A percentile compares a stretch with the other conserved stretches of the same genome.
Evolutionary conservation across 2,797 vertebrate species (phyloP).

Genomic region (Buceros bicornis): DNA sequence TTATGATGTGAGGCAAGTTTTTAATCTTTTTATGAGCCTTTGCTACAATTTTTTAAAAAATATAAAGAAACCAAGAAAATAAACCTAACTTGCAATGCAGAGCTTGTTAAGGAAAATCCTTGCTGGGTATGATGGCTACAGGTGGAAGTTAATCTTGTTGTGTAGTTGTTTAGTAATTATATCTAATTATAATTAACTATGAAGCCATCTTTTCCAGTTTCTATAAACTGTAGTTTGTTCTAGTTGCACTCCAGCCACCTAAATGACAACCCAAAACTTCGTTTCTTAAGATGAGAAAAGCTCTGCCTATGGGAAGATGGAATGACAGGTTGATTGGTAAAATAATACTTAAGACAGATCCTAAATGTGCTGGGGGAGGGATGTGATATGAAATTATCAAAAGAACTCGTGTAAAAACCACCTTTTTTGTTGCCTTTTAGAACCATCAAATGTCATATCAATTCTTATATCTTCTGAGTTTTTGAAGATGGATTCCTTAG

Average conservation of each 20-base stretch:
- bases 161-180: neutral
- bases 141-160: neutral
- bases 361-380: neutral
- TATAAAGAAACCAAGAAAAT: neutral
- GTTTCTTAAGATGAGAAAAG: neutral
- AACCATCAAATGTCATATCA: slow-evolving; percentile 99
- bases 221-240: neutral
- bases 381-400: neutral
- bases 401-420: neutral
- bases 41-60: neutral
- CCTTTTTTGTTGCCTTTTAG: slow-evolving; percentile 84
- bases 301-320: neutral
- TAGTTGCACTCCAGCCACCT: neutral
- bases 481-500: slow-evolving; percentile 99
- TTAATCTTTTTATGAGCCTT: neutral
- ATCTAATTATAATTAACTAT: neutral
- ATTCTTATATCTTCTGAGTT: slow-evolving; percentile 99
- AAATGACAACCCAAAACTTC: neutral
- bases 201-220: neutral
- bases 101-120: neutral
- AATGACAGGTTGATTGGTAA: neutral
- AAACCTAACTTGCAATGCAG: neutral
- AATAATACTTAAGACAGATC: neutral
- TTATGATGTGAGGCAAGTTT: neutral
- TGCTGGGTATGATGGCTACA: neutral